Percentiles rank a stretch among this genome's conserved stretches.
Conservation (phyloP, 2,113 vertebrate species). For the Grus americana region DNA sequence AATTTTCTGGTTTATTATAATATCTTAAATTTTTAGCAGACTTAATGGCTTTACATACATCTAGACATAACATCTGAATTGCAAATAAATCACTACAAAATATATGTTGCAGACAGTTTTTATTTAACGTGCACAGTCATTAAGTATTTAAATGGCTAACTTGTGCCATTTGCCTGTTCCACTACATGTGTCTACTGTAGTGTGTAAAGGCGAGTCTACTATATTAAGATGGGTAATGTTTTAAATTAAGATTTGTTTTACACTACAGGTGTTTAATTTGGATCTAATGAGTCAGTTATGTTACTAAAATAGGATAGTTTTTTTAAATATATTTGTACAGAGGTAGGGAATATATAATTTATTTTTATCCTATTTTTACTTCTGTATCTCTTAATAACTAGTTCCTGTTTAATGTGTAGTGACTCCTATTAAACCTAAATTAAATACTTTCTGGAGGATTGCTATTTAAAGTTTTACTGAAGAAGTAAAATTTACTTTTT, state of each 20-base stretch:
- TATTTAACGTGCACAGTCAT: not conserved
- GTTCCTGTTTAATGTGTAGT: not conserved
- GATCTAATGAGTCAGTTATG: not conserved
- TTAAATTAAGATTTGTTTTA: slow-evolving; percentile 12
- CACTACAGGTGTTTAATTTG: not conserved
- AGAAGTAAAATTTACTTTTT: slow-evolving; percentile 5
- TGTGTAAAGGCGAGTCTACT: not conserved
- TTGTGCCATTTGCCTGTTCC: not conserved
- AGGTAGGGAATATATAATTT: not conserved
- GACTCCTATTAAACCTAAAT: not conserved
- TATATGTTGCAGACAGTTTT: slow-evolving; percentile 5
- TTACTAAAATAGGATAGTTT: not conserved
- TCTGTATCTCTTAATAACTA: not conserved
- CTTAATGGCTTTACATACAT: not conserved
- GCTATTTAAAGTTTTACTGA: not conserved
- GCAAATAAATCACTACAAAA: slow-evolving; percentile 48
- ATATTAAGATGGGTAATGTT: not conserved
- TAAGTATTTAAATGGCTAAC: slow-evolving; percentile 12
- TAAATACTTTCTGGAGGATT: slow-evolving; percentile 4
- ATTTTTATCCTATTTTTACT: not conserved
- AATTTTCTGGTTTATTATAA: slow-evolving; percentile 21
- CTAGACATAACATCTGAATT: slow-evolving; percentile 33
- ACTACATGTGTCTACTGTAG: not conserved
- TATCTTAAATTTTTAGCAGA: slow-evolving; percentile 33
- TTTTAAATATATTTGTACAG: slow-evolving; percentile 16